Base-by-base conservation (phyloP, 2,113 vertebrate genomes). In the Antidorcas marsupialis region DNA sequence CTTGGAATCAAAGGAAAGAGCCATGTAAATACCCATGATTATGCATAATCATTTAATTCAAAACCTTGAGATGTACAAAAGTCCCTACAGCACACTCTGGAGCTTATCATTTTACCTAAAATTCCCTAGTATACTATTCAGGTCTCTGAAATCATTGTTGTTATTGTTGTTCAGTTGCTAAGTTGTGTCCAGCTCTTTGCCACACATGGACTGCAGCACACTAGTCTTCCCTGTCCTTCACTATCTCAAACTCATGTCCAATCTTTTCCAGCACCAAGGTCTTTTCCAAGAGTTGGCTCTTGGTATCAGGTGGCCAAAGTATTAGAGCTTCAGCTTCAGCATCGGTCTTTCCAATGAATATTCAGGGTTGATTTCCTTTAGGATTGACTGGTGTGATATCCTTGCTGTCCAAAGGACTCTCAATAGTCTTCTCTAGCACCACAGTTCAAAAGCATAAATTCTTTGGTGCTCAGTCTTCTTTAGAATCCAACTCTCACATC, bases 21-120 rank as follows among this genome's bases (percentile, higher is more conserved):
- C n/a, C 52, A 27, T 89, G 27, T n/a, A 87, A 74, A 47, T 76
- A 53, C 2, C 43, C 13, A 55, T 55, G 33, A 53, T 45, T 45
- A 30, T 64, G 11, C 50, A 9, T 59, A 64, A 78, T 78, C 27
- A 12, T 36, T 90, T 89, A 64, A 78, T 86, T 55, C 15, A 59
- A 96, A 94, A 83, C 27, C 12, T 10, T 50, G 59, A 76, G 50
- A 33, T n/a, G 2, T 60, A 78, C 28, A 57, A 78, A 95, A 87
- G 9, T 21, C 2, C 25, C 6, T 5, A n/a, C 4, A 74, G 4
- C 28, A 59, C 28, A 28, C 8, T 23, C 11, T 3, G 2, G 15
- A 10, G 27, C 13, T 28, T 64, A 71, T 45, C 15, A 21, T 84
- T 79, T 92, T 45, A 79, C 19, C 4, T 7, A 81, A 23, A 47